Evolutionary conservation across 2,888 invertebrate genomes (phyloP).

Genomic region (Cremastinae sp.): DNA sequence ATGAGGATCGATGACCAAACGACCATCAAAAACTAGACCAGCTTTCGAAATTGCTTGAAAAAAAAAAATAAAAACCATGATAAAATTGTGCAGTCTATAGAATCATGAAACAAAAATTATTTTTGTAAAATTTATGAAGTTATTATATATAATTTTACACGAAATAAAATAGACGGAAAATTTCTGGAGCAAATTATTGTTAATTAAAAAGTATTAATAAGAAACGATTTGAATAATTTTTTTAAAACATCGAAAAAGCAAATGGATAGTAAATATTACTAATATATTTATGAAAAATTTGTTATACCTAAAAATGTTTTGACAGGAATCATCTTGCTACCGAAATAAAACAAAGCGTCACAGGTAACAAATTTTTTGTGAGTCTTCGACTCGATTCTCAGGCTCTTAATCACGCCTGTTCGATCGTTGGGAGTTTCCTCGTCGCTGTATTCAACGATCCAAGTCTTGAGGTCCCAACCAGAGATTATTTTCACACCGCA

Average conservation of each 20-base stretch:
- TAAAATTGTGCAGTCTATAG: too few species aligned
- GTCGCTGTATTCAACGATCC: slow-evolving; percentile 77
- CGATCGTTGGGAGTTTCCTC: slow-evolving; percentile 9
- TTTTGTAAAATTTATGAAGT: too few species aligned
- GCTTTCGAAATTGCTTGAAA: slow-evolving; percentile 82
- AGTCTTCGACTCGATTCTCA: slow-evolving; percentile 81
- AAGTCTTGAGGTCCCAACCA: slow-evolving; percentile 82
- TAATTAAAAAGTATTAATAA: too few species aligned
- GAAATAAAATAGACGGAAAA: too few species aligned
- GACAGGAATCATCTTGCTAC: slow-evolving; percentile 81
- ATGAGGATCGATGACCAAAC: slow-evolving; percentile 83
- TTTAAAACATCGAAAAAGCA: too few species aligned
- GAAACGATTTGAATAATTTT: slow-evolving; percentile 1
- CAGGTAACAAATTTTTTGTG: slow-evolving; percentile 81
- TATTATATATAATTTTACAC: too few species aligned
- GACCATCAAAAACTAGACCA: slow-evolving; percentile 84
- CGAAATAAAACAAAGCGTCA: slow-evolving; percentile 83
- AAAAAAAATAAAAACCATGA: too few species aligned
- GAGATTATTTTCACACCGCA: slow-evolving; percentile 81
- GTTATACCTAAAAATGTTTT: slow-evolving; percentile 81
- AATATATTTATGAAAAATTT: not conserved
- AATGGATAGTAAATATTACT: not conserved
- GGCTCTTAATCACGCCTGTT: slow-evolving; percentile 74
- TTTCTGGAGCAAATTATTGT: too few species aligned
- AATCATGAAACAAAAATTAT: too few species aligned